phyloP scores from a whole-genome alignment of 2,797 vertebrate species.

The Periparus ater region DNA sequence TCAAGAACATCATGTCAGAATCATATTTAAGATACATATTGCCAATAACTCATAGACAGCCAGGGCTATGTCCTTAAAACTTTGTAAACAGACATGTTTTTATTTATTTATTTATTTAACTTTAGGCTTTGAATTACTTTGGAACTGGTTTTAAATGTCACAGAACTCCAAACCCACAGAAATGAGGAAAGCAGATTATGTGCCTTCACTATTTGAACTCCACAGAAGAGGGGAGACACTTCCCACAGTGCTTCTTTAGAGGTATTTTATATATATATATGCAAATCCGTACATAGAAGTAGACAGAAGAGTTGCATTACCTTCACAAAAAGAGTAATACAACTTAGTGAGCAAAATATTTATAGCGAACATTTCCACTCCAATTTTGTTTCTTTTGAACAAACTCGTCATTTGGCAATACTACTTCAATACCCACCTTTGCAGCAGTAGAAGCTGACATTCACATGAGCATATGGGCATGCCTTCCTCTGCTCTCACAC shows the following conservation, averaged over 20 bases:
- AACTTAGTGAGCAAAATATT: neutral
- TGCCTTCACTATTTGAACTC: neutral
- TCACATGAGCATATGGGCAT: neutral
- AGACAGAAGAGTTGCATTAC: neutral
- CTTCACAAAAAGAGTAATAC: neutral
- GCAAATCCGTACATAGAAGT: neutral
- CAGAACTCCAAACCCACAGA: neutral
- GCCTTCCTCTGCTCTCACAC: neutral
- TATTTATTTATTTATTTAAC: neutral
- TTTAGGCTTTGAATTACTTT: neutral
- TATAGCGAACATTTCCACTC: neutral
- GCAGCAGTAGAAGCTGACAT: accelerated
- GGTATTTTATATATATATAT: neutral
- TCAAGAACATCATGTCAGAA: neutral
- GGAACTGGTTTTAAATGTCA: neutral
- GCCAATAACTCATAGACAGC: accelerated
- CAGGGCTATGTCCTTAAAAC: neutral
- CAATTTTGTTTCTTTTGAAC: neutral
- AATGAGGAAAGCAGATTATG: neutral
- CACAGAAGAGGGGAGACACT: neutral
- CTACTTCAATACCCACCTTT: neutral
- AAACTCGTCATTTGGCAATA: neutral
- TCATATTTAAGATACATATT: neutral
- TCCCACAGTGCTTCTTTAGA: neutral
- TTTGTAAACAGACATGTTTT: neutral